Conservation (phyloP, 2,113 vertebrate species). For the Lepisosteus oculatus region DNA sequence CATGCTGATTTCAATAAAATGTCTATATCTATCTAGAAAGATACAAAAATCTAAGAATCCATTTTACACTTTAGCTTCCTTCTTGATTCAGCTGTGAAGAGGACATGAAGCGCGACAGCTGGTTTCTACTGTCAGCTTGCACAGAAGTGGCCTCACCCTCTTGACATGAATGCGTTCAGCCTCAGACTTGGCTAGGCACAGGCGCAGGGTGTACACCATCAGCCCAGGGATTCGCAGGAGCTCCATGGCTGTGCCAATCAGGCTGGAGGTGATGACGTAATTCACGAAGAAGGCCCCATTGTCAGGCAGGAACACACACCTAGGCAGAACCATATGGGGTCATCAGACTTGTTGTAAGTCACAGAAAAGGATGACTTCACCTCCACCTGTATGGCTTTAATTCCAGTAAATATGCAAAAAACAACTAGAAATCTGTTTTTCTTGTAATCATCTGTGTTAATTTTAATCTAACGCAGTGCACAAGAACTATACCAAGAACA, state of each 20-base stretch:
- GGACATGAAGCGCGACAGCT: background rate
- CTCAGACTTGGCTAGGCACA: slow-evolving; percentile 88
- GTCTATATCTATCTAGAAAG: background rate
- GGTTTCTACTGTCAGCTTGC: background rate
- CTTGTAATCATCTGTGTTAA: too few relatives aligned
- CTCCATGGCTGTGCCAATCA: slow-evolving; percentile 89
- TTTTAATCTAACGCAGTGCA: too few relatives aligned
- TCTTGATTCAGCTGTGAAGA: background rate
- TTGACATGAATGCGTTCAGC: slow-evolving; percentile 87
- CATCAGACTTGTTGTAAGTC: too few relatives aligned
- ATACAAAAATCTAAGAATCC: background rate
- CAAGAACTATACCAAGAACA: too few relatives aligned
- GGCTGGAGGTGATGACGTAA: slow-evolving; percentile 87
- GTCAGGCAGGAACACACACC: slow-evolving; percentile 95
- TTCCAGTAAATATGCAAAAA: too few relatives aligned
- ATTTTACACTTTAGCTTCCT: background rate
- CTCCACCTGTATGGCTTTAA: too few relatives aligned
- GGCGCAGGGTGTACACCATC: slow-evolving; percentile 75
- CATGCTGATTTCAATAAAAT: background rate
- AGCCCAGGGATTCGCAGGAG: slow-evolving; percentile 84
- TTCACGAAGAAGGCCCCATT: slow-evolving; percentile 95
- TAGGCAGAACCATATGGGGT: slow-evolving; percentile 35
- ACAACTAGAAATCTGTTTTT: too few relatives aligned
- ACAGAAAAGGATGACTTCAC: too few relatives aligned
- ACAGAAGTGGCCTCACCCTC: slow-evolving; percentile 60